These are phyloP conservation scores for Amblyraja radiata DNA, from an alignment of 2,797 vertebrate species.

Conservation along the genomic window DNA sequence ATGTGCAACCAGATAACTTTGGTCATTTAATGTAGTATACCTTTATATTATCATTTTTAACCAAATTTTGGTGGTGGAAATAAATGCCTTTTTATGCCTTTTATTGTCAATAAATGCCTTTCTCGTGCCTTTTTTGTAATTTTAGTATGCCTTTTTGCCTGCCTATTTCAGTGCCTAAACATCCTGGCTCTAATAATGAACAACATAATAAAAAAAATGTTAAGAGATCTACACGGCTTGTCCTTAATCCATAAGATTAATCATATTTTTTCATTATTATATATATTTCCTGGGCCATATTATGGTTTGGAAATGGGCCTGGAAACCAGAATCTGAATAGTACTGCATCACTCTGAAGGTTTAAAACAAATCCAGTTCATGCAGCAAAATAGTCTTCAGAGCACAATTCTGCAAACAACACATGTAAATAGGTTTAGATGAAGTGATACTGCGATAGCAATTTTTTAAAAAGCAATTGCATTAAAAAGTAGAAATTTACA, in stretches of 20 bases:
- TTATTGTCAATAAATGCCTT: too few species aligned
- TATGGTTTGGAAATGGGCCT: neutral
- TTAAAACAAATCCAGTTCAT: neutral
- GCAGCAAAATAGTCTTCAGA: neutral
- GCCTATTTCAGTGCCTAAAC: neutral
- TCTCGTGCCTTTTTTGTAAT: too few species aligned
- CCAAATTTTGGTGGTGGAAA: too few species aligned
- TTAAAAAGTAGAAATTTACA: conserved; percentile 25
- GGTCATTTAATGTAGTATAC: too few species aligned
- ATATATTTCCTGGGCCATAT: too few species aligned
- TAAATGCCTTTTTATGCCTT: too few species aligned
- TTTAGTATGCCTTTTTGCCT: too few species aligned
- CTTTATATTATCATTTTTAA: too few species aligned
- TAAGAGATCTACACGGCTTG: neutral
- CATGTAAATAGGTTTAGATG: neutral
- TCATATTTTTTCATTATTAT: neutral
- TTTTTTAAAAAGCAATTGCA: neutral
- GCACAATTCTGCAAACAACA: neutral
- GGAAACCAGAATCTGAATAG: neutral
- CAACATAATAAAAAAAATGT: neutral
- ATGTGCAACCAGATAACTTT: too few species aligned
- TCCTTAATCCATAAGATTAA: conserved; percentile 14
- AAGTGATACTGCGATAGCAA: neutral
- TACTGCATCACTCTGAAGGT: neutral
- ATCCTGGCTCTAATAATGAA: neutral